Percentiles rank a stretch among this genome's conserved stretches.
Conservation (phyloP, 1,140 invertebrate species). For the Papilio xuthus region DNA sequence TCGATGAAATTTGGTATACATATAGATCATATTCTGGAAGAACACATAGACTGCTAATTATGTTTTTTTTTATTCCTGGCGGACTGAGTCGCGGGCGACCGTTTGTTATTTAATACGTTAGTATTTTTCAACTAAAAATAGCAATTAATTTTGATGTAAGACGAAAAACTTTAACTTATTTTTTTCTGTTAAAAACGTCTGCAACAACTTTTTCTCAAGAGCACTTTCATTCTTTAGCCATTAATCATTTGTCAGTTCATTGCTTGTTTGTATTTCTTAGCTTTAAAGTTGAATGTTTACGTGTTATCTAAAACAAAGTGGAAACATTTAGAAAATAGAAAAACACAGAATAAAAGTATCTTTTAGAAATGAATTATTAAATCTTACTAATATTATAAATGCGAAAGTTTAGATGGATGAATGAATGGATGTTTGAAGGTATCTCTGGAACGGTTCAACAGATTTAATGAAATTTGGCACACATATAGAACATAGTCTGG, state of each 20-base stretch:
- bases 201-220: conserved; percentile 16
- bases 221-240: conserved; percentile 24
- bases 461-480: no score
- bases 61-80: no score
- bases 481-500: no score
- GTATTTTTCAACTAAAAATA: neutral
- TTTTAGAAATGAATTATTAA: no score
- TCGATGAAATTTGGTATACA: no score
- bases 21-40: no score
- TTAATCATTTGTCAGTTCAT: conserved; percentile 25
- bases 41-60: no score
- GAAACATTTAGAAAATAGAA: neutral
- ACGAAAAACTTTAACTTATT: conserved; percentile 15
- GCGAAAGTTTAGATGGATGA: no score
- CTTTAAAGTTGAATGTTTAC: conserved; percentile 3
- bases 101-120: neutral
- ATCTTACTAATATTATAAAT: no score
- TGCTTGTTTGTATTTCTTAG: conserved; percentile 24
- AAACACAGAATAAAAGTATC: neutral
- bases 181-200: conserved; percentile 14
- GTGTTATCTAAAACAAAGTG: neutral
- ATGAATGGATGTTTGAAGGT: no score
- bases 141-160: conserved; percentile 1
- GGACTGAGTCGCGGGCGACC: no score
- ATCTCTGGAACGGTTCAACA: no score